These are phyloP conservation scores for Trinectes maculatus DNA, from an alignment of 2,113 vertebrate species.

Conservation along the genomic window DNA sequence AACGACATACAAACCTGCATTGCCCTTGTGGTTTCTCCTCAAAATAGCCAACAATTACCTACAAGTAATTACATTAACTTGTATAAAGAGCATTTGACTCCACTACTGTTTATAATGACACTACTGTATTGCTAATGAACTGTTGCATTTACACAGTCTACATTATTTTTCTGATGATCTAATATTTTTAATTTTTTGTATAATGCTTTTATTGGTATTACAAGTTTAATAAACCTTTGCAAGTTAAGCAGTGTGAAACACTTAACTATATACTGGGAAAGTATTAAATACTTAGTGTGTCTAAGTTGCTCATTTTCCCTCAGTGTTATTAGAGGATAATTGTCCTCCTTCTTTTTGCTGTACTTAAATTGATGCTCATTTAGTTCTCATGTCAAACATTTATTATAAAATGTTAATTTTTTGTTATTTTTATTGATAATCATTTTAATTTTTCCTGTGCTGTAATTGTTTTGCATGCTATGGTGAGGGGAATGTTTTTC, in stretches of 20 bases:
- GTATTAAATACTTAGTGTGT: slow-evolving; percentile 54
- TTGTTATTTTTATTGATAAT: background rate
- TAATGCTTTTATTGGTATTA: slow-evolving; percentile 16
- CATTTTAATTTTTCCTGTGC: too few relatives aligned
- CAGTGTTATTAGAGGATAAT: too few relatives aligned
- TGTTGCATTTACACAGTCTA: slow-evolving; percentile 35
- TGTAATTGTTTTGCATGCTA: too few relatives aligned
- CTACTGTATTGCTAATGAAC: slow-evolving; percentile 23
- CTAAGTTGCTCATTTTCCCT: too few relatives aligned
- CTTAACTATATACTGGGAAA: slow-evolving; percentile 35
- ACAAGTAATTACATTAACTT: slow-evolving; percentile 10
- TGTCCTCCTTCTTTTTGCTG: too few relatives aligned
- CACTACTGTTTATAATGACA: slow-evolving; percentile 35
- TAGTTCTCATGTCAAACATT: too few relatives aligned
- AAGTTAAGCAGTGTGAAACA: slow-evolving; percentile 32
- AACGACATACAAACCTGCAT: background rate
- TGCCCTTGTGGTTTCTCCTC: slow-evolving; percentile 3
- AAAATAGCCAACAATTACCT: background rate
- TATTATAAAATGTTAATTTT: too few relatives aligned
- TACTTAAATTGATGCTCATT: too few relatives aligned
- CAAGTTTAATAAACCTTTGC: slow-evolving; percentile 48
- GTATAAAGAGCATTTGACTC: slow-evolving; percentile 14
- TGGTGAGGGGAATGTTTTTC: too few relatives aligned
- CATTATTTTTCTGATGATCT: slow-evolving; percentile 36
- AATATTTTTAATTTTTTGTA: slow-evolving; percentile 44